Percentiles rank a stretch among this genome's conserved stretches.
These are phyloP conservation scores for Gymnodraco acuticeps DNA, from an alignment of 2,797 vertebrate species.

Conservation along the genomic window DNA sequence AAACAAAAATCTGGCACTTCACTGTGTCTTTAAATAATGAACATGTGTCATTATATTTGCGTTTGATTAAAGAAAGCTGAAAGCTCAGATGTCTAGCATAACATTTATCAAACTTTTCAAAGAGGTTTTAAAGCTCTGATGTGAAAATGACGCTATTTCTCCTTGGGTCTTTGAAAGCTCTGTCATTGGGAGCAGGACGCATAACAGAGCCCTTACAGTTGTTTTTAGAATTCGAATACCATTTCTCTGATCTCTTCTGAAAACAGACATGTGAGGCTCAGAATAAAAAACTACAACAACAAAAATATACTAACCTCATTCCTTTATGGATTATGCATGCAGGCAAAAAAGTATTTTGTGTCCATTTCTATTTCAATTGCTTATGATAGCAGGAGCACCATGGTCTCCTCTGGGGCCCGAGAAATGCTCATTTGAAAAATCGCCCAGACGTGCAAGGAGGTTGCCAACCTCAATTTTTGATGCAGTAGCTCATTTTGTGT, in stretches of 20 bases:
- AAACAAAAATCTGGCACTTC: background rate
- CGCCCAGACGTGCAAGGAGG: constrained; percentile 76
- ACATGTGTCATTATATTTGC: constrained; percentile 22
- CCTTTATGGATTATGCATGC: constrained; percentile 65
- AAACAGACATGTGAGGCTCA: constrained; percentile 28
- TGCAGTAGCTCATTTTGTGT: constrained; percentile 82
- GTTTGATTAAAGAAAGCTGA: constrained; percentile 46
- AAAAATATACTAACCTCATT: constrained; percentile 63
- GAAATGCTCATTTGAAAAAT: constrained; percentile 84
- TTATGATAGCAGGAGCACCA: constrained; percentile 72
- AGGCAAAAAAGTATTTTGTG: constrained; percentile 64
- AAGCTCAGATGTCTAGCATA: constrained; percentile 22
- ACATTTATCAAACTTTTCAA: constrained; percentile 61
- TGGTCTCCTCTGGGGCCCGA: constrained; percentile 71
- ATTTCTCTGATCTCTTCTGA: constrained; percentile 62
- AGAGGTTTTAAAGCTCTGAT: constrained; percentile 46
- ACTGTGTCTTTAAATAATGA: background rate
- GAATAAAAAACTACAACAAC: constrained; percentile 36
- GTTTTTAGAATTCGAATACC: constrained; percentile 55
- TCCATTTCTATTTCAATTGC: constrained; percentile 80
- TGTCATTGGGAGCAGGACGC: constrained; percentile 46
- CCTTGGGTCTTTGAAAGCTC: constrained; percentile 58
- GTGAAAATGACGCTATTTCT: constrained; percentile 62
- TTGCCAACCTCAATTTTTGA: constrained; percentile 85
- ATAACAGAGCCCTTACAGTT: constrained; percentile 27